Conservation (phyloP, 2,888 invertebrate genomes). For the Scotopteryx bipunctaria region DNA sequence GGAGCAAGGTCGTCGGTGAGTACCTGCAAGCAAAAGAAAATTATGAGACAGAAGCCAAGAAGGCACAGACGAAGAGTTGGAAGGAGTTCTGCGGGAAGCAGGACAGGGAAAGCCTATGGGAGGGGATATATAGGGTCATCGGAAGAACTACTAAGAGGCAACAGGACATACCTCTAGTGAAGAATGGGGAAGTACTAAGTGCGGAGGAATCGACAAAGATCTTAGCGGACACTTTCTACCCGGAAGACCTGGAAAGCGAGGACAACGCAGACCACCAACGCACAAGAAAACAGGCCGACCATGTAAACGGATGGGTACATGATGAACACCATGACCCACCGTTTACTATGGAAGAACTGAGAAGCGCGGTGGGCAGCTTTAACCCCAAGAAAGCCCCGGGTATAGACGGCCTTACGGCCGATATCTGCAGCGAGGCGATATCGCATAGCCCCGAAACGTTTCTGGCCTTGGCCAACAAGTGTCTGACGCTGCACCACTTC, state of each 20-base stretch:
- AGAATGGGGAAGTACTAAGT: background rate
- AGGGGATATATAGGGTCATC: too few species aligned
- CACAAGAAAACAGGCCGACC: background rate
- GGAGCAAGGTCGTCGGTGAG: background rate
- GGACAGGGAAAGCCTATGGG: slow-evolving; percentile 13
- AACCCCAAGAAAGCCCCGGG: slow-evolving; percentile 34
- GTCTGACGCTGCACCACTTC: slow-evolving; percentile 28
- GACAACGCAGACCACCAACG: slow-evolving; percentile 13
- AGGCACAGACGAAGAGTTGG: slow-evolving; percentile 29
- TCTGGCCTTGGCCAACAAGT: slow-evolving; percentile 16
- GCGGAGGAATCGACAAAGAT: background rate
- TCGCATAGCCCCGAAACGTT: slow-evolving; percentile 17
- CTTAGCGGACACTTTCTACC: slow-evolving; percentile 17
- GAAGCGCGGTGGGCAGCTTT: slow-evolving; percentile 1
- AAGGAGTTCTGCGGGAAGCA: slow-evolving; percentile 23
- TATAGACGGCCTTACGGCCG: background rate
- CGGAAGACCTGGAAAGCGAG: slow-evolving; percentile 1
- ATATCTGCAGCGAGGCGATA: slow-evolving; percentile 29
- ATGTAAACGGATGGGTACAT: slow-evolving; percentile 9
- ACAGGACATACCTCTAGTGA: background rate
- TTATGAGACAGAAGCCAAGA: background rate
- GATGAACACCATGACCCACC: slow-evolving; percentile 22
- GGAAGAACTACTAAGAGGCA: background rate
- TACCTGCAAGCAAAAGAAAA: slow-evolving; percentile 6
- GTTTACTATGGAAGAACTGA: slow-evolving; percentile 23